Percentiles rank a stretch among this genome's conserved stretches.
These are phyloP conservation scores for Phocides pigmalion DNA, from an alignment of 1,140 invertebrate genomes.

Conservation along the genomic window DNA sequence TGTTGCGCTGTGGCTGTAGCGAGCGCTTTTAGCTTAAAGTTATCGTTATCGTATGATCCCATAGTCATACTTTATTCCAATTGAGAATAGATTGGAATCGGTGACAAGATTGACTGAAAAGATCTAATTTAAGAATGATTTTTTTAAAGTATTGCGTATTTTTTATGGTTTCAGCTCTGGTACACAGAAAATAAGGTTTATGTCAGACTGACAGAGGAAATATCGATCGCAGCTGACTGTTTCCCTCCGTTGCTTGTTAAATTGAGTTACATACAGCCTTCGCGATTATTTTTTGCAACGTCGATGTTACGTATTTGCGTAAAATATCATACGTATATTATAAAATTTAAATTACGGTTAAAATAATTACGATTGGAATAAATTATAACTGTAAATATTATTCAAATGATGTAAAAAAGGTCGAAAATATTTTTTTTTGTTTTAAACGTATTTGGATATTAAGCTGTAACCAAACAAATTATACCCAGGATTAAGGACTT, in stretches of 20 bases:
- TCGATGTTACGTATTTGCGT: no score
- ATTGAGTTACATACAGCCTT: not conserved
- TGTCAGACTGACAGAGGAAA: not conserved
- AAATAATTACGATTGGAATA: no score
- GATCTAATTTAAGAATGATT: not conserved
- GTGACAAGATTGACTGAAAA: conserved; percentile 1
- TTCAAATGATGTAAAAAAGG: no score
- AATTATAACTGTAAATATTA: no score
- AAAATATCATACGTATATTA: no score
- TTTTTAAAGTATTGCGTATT: not conserved
- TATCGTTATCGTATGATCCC: conserved; percentile 52
- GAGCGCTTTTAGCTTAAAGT: conserved; percentile 38
- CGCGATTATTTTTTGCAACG: not conserved
- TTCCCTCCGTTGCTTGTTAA: not conserved
- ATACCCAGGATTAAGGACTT: no score
- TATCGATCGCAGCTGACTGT: conserved; percentile 5
- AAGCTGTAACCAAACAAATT: no score
- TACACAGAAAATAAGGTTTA: not conserved
- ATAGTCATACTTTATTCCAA: conserved; percentile 25
- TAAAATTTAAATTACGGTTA: no score
- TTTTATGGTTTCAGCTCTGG: not conserved
- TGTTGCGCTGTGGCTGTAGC: conserved; percentile 27
- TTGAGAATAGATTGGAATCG: conserved; percentile 18
- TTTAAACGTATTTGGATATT: no score
- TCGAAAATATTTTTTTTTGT: no score